phyloP scores from a whole-genome alignment of 2,113 vertebrate species.

The Pavo muticus region DNA sequence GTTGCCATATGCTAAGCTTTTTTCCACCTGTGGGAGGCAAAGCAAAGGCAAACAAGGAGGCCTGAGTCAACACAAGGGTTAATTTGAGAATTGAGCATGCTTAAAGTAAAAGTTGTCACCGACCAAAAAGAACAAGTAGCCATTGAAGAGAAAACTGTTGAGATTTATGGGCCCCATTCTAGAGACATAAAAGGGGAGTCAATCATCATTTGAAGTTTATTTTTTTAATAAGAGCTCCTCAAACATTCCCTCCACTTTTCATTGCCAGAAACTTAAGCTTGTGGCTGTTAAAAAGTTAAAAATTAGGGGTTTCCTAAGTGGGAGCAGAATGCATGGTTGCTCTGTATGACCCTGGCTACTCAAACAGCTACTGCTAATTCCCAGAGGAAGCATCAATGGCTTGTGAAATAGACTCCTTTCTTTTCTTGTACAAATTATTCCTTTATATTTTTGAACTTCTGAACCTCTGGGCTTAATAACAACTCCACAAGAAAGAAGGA shows the following conservation, averaged over 20 bases:
- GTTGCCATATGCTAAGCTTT: not conserved
- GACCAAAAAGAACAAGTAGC: constrained; percentile 66
- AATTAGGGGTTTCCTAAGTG: constrained; percentile 73
- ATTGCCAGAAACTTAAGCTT: constrained; percentile 51
- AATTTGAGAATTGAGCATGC: constrained; percentile 44
- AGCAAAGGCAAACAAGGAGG: constrained; percentile 60
- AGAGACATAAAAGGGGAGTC: constrained; percentile 66
- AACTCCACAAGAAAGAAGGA: constrained; percentile 57
- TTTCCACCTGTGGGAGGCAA: constrained; percentile 14
- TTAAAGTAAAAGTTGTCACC: constrained; percentile 73
- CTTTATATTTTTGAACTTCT: constrained; percentile 76
- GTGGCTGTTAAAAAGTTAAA: constrained; percentile 72
- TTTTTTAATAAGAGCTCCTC: constrained; percentile 73
- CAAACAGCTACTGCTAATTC: constrained; percentile 74
- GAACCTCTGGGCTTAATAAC: constrained; percentile 66
- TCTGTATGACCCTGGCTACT: constrained; percentile 65
- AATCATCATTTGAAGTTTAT: constrained; percentile 73
- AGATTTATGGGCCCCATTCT: constrained; percentile 68
- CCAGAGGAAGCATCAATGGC: constrained; percentile 69
- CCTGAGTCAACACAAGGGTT: constrained; percentile 64
- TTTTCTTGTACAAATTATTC: constrained; percentile 77
- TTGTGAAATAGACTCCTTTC: constrained; percentile 73
- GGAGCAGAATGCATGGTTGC: constrained; percentile 64
- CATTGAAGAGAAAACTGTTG: constrained; percentile 71
- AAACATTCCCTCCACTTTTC: constrained; percentile 62